Evolutionary conservation across 2,113 vertebrate species (phyloP).

Genomic region (Colistium nudipinnis): DNA sequence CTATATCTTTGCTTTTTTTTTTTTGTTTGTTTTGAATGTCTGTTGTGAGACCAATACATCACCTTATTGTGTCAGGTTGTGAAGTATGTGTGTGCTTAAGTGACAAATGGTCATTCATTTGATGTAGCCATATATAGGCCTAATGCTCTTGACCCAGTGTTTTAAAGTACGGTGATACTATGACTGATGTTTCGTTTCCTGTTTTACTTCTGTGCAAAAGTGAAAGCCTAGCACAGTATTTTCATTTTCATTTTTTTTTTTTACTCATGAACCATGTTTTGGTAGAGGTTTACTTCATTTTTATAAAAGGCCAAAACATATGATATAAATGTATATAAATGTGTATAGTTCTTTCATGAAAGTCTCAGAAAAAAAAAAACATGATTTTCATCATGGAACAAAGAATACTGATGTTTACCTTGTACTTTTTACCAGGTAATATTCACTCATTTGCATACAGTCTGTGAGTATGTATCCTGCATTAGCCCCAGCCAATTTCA

Average conservation of each 20-base stretch:
- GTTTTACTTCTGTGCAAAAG: slow-evolving; percentile 31
- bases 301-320: slow-evolving; percentile 45
- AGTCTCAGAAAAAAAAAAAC: slow-evolving; percentile 47
- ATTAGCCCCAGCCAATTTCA: slow-evolving; percentile 6
- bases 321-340: slow-evolving; percentile 71
- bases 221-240: slow-evolving; percentile 43
- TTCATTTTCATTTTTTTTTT: slow-evolving; percentile 11
- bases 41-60: slow-evolving; percentile 49
- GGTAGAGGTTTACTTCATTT: slow-evolving; percentile 62
- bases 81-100: slow-evolving; percentile 53
- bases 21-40: slow-evolving; percentile 26
- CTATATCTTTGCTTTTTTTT: slow-evolving; percentile 42
- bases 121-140: slow-evolving; percentile 69
- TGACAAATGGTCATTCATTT: slow-evolving; percentile 59
- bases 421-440: slow-evolving; percentile 35
- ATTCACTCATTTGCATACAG: slow-evolving; percentile 10
- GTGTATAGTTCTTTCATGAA: slow-evolving; percentile 71
- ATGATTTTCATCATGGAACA: slow-evolving; percentile 35
- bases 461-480: slow-evolving; percentile 3
- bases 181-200: slow-evolving; percentile 65
- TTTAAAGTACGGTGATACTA: slow-evolving; percentile 47
- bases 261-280: slow-evolving; percentile 47
- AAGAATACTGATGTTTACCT: slow-evolving; percentile 44
- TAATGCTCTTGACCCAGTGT: slow-evolving; percentile 67
- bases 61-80: slow-evolving; percentile 40